Percentiles rank a stretch among this genome's conserved stretches.
These are phyloP conservation scores for Gerris buenoi DNA, from an alignment of 1,140 invertebrate species.

Conservation along the genomic window DNA sequence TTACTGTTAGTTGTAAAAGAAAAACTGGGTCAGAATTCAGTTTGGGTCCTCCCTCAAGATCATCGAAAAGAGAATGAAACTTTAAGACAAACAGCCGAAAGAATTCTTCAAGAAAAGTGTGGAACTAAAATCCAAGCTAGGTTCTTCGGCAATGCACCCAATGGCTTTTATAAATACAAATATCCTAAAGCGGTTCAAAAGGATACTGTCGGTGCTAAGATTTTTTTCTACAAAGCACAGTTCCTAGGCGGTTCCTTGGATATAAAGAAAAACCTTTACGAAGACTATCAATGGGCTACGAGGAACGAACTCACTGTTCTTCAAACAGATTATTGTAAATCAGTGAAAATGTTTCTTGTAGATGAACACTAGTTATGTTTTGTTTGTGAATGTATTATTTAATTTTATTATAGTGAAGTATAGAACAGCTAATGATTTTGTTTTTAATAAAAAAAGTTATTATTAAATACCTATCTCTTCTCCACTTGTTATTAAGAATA, in stretches of 20 bases:
- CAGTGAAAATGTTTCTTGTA: slow-evolving; percentile 36
- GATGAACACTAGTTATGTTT: slow-evolving; percentile 26
- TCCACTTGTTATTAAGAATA: no score
- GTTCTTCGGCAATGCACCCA: slow-evolving; percentile 75
- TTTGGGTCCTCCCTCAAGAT: slow-evolving; percentile 61
- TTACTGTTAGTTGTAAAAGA: slow-evolving; percentile 59
- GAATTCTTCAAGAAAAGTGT: slow-evolving; percentile 52
- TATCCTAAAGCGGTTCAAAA: slow-evolving; percentile 45
- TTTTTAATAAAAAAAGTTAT: no score
- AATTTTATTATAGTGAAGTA: no score
- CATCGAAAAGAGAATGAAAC: slow-evolving; percentile 53
- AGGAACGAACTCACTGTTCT: slow-evolving; percentile 36
- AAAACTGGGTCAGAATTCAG: slow-evolving; percentile 45
- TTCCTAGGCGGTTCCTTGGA: slow-evolving; percentile 17
- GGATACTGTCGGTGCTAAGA: slow-evolving; percentile 22
- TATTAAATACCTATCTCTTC: no score
- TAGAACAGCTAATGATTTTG: no score
- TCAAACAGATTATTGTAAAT: slow-evolving; percentile 31
- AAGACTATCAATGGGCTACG: slow-evolving; percentile 45
- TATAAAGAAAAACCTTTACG: slow-evolving; percentile 8
- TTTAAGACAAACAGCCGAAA: slow-evolving; percentile 42
- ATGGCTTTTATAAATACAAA: slow-evolving; percentile 76
- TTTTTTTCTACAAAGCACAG: slow-evolving; percentile 26
- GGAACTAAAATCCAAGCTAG: slow-evolving; percentile 49
- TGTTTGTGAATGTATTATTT: no score